Base-by-base conservation (phyloP, 2,888 invertebrate species). In the Pyrocoelia pectoralis region DNA sequence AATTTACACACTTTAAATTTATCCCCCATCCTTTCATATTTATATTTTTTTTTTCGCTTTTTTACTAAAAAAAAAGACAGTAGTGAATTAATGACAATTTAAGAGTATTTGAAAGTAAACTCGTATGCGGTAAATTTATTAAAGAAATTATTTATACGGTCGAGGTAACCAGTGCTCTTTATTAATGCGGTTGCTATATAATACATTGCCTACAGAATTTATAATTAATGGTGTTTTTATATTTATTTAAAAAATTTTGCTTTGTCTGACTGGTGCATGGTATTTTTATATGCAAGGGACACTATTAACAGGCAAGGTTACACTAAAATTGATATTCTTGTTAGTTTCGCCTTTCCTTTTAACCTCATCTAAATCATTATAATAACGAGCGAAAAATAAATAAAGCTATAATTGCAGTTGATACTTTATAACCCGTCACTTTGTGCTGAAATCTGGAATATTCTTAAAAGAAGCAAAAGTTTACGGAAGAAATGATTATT, bases 1-100 rank as follows among this genome's bases (percentile, higher is more conserved):
- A n/a, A 33, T 33, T 33, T 33, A 33, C 33, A 33, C 33, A 33
- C n/a, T 33, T 33, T 33, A 33, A 33, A 33, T 33, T 33, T 33
- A 33, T 33, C 9, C 33, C 9, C n/a, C 8, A 33, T 33, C 9
- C n/a, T n/a, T 33, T 33, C 33, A 33, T 33, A 33, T 33, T 33
- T 33, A 33, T 33, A 33, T 33, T 10, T 8, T 33, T 24, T 24
- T 24, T 24, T 24, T 3, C 24, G n/a, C n/a, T n/a, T n/a, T n/a
- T 24, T 24, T 24, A 3, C 6, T 24, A 24, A 2, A 8, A 2
- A 33, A n/a, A 33, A 33, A 33, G 2, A 33, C n/a, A 33, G 33
- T 10, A n/a, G 33, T 10, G 33, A 33, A 33, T 33, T 33, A 33
- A 33, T 33, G 33, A 8, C 33, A n/a, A 33, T 33, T 33, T n/a